These are phyloP conservation scores for Heliocidaris tuberculata DNA, from an alignment of 35 echinoderm and acorn worm genomes.

Conservation along the genomic window DNA sequence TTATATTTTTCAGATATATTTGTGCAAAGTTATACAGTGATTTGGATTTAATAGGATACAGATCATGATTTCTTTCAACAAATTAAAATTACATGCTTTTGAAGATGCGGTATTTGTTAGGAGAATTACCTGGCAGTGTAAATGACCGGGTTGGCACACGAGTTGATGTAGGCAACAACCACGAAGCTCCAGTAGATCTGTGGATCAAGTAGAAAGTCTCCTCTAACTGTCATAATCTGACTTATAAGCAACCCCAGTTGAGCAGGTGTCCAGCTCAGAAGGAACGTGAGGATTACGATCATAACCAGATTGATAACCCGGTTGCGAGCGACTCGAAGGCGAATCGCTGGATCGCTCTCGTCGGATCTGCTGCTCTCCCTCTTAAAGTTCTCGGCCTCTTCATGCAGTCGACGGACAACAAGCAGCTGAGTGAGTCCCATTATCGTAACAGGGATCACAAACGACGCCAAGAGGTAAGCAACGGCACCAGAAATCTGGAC, in stretches of 20 bases:
- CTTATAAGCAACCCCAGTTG: not conserved
- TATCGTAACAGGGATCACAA: not conserved
- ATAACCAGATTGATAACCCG: not conserved
- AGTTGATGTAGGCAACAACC: slow-evolving; percentile 74
- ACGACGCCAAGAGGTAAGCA: not conserved
- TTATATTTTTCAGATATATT: too few species aligned
- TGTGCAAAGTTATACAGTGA: too few species aligned
- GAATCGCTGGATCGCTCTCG: not conserved
- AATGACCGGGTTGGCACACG: slow-evolving; percentile 89
- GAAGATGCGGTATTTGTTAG: too few species aligned
- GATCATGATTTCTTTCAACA: too few species aligned
- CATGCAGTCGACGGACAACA: not conserved
- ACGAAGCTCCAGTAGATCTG: slow-evolving; percentile 54
- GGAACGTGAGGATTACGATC: not conserved
- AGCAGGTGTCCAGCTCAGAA: not conserved
- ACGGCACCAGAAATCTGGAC: not conserved
- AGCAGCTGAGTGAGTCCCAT: not conserved
- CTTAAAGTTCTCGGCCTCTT: not conserved
- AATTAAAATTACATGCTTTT: too few species aligned
- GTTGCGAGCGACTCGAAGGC: not conserved
- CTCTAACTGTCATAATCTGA: not conserved
- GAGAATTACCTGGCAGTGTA: slow-evolving; percentile 66
- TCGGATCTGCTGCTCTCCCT: not conserved
- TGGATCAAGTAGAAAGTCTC: not conserved
- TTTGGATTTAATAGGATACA: too few species aligned